Evolutionary conservation across 2,888 invertebrate species (phyloP).

Genomic region (Lutraria lutraria): DNA sequence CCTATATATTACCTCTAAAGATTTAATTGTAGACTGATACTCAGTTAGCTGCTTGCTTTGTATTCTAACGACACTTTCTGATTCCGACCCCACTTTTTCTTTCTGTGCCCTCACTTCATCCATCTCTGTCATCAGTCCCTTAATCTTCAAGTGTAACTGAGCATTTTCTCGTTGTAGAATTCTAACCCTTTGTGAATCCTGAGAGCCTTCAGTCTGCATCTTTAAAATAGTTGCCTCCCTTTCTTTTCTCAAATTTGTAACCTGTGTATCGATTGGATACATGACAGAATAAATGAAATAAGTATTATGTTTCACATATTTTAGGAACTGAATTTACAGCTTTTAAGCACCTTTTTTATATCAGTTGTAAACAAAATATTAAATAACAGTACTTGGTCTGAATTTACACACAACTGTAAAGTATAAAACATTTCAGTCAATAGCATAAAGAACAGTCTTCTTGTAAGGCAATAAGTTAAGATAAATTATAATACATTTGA

Average conservation of each 20-base stretch:
- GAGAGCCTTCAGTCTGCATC: slow-evolving; percentile 79
- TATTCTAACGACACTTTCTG: slow-evolving; percentile 82
- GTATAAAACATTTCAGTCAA: no score
- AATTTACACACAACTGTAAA: no score
- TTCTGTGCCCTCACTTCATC: slow-evolving; percentile 85
- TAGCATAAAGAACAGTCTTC: no score
- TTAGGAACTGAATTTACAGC: no score
- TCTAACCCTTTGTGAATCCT: slow-evolving; percentile 82
- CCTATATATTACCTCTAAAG: slow-evolving; percentile 81
- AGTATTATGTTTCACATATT: not conserved
- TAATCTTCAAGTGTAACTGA: slow-evolving; percentile 84
- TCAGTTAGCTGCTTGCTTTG: slow-evolving; percentile 85
- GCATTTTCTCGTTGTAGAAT: slow-evolving; percentile 85
- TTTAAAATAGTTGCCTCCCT: slow-evolving; percentile 81
- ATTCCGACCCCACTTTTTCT: slow-evolving; percentile 83
- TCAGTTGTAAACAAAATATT: no score
- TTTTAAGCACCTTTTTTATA: no score
- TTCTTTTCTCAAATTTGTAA: slow-evolving; percentile 84
- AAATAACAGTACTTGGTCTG: no score
- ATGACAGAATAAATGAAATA: not conserved
- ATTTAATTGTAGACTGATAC: slow-evolving; percentile 81
- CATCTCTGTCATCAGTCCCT: slow-evolving; percentile 84
- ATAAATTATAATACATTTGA: no score
- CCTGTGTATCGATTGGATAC: slow-evolving; percentile 71
- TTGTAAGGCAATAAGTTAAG: no score